Evolutionary conservation across 2,797 vertebrate species (phyloP).

Genomic region (Hemibagrus guttatus): DNA sequence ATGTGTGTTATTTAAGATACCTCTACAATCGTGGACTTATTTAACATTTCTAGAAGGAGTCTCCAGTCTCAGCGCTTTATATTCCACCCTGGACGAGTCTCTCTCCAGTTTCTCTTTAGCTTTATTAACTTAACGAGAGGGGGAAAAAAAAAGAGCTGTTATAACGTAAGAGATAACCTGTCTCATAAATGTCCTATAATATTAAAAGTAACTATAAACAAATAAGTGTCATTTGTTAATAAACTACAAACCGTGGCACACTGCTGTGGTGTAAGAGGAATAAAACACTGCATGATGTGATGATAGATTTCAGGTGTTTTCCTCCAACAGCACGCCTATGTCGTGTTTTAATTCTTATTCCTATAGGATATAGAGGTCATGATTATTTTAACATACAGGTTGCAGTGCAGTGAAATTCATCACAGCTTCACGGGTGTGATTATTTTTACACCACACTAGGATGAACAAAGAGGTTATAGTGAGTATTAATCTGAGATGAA

Average conservation of each 20-base stretch:
- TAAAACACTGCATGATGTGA: not conserved
- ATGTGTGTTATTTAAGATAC: not conserved
- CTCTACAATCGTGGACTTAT: not conserved
- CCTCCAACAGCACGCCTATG: too few relatives aligned
- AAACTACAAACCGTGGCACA: not conserved
- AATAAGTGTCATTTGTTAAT: not conserved
- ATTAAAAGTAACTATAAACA: not conserved
- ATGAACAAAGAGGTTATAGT: not conserved
- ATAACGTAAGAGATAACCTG: not conserved
- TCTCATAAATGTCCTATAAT: not conserved
- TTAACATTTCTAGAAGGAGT: not conserved
- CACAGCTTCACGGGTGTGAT: too few relatives aligned
- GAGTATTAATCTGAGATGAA: not conserved
- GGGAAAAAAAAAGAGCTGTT: not conserved
- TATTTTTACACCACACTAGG: too few relatives aligned
- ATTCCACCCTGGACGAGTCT: not conserved
- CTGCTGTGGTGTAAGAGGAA: not conserved
- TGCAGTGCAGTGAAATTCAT: not conserved
- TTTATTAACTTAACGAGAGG: not conserved
- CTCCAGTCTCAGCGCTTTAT: not conserved
- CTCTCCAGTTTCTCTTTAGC: too few relatives aligned
- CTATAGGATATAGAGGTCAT: not conserved
- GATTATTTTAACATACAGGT: not conserved
- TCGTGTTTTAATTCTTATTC: not conserved
- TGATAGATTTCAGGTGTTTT: not conserved